These are phyloP conservation scores for Piprites chloris DNA, from an alignment of 2,113 vertebrate genomes.

Conservation along the genomic window DNA sequence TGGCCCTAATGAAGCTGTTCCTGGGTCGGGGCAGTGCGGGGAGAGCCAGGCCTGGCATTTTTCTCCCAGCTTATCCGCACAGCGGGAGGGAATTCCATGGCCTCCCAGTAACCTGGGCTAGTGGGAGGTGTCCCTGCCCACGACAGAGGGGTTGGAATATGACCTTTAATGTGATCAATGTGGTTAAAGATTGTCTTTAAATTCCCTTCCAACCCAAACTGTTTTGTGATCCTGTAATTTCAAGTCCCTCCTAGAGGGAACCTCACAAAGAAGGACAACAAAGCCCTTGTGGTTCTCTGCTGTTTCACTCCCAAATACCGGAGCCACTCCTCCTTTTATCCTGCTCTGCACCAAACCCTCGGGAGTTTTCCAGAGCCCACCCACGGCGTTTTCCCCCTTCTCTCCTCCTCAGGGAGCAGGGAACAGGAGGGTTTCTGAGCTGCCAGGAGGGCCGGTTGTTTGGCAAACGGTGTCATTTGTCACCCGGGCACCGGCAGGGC, in stretches of 20 bases:
- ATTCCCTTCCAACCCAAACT: not conserved
- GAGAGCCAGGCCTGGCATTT: not conserved
- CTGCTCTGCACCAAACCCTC: fast-evolving
- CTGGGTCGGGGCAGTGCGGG: not conserved
- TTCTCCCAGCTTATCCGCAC: not conserved
- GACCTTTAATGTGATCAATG: not conserved
- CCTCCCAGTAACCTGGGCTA: not conserved
- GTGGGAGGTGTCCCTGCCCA: not conserved
- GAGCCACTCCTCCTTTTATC: not conserved
- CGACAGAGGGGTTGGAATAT: not conserved
- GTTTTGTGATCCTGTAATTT: not conserved
- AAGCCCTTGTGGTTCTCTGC: not conserved
- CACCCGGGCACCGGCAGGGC: not conserved
- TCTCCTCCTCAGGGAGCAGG: not conserved
- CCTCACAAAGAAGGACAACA: not conserved
- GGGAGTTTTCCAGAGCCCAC: not conserved
- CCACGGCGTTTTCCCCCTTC: not conserved
- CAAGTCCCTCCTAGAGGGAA: not conserved
- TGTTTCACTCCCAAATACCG: not conserved
- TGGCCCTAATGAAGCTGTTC: not conserved
- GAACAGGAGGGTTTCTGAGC: not conserved
- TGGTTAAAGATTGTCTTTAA: not conserved
- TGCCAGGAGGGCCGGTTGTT: not conserved
- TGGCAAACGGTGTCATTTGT: not conserved
- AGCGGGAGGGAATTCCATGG: not conserved